Conservation (phyloP, 2,113 vertebrate genomes). For the Benitochromis conjunctus region DNA sequence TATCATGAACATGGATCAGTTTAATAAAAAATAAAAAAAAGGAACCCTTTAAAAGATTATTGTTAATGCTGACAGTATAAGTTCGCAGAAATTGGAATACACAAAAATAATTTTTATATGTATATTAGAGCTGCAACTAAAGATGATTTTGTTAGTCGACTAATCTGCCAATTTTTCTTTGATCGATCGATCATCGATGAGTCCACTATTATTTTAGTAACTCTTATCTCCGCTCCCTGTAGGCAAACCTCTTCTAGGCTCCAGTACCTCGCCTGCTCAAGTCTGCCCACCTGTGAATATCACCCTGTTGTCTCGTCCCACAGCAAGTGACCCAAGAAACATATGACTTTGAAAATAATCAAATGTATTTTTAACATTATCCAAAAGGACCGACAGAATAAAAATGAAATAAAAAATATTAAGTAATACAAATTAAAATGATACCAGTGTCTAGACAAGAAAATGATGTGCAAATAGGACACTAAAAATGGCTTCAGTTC, state of each 20-base stretch:
- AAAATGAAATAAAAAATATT: background rate
- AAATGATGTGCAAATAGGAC: too few relatives aligned
- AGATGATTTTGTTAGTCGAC: background rate
- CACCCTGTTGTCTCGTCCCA: background rate
- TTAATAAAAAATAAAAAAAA: background rate
- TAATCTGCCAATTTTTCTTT: background rate
- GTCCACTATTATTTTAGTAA: background rate
- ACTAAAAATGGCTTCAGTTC: too few relatives aligned
- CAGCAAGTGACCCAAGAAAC: background rate
- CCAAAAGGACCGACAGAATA: background rate
- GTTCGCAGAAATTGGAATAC: background rate
- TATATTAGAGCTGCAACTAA: background rate
- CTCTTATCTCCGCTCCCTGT: background rate
- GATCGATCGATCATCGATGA: background rate
- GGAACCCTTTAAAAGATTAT: background rate
- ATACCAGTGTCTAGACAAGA: background rate
- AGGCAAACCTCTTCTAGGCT: background rate
- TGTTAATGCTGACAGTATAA: background rate
- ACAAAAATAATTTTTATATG: background rate
- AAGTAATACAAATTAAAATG: background rate
- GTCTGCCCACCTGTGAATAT: background rate
- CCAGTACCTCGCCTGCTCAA: background rate
- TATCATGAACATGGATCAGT: background rate
- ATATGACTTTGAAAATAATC: background rate
- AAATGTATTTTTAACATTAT: background rate